Conservation (phyloP, 2,113 vertebrate genomes). For the Noctilio leporinus region DNA sequence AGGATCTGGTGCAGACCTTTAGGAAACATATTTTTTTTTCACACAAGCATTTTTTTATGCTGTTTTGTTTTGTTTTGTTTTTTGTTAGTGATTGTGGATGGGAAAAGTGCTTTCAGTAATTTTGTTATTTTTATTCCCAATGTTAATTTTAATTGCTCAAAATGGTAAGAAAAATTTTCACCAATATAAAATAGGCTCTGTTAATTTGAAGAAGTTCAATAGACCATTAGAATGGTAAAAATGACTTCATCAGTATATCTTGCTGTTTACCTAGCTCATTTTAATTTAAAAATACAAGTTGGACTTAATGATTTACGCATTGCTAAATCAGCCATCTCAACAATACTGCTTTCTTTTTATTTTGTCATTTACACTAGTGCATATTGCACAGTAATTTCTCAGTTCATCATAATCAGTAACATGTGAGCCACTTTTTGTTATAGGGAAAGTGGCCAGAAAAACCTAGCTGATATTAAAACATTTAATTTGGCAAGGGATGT, state of each 20-base stretch:
- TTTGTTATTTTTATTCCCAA: not conserved
- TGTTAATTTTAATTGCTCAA: not conserved
- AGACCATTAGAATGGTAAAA: not conserved
- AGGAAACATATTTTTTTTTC: conserved; percentile 45
- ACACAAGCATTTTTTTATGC: not conserved
- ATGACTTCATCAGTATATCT: not conserved
- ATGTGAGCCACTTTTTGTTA: not conserved
- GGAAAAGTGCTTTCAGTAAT: not conserved
- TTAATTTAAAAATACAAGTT: not conserved
- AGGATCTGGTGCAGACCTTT: conserved; percentile 62
- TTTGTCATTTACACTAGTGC: not conserved
- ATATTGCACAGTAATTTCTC: not conserved
- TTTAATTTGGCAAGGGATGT: not conserved
- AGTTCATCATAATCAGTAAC: not conserved
- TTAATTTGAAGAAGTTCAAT: not conserved
- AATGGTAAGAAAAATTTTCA: not conserved
- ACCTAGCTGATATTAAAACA: not conserved
- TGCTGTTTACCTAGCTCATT: not conserved
- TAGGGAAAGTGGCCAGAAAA: not conserved
- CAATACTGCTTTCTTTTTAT: not conserved
- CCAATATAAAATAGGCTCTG: not conserved
- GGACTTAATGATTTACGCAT: not conserved
- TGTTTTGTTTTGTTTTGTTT: not conserved
- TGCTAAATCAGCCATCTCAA: not conserved
- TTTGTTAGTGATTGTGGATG: not conserved